Conservation (phyloP, 2,797 vertebrate species). For the Vultur gryphus region DNA sequence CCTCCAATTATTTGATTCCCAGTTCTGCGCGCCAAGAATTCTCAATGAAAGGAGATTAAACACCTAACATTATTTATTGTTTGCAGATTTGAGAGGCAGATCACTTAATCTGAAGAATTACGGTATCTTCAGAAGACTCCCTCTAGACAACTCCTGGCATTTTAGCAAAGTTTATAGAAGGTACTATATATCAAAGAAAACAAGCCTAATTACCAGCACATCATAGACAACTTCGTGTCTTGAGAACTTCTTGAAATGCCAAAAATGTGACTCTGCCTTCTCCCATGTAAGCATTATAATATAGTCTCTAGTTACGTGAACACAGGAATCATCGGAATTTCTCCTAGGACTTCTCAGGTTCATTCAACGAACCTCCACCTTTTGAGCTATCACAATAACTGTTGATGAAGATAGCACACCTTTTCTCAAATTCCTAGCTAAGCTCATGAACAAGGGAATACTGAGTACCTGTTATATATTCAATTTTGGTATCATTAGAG, state of each 20-base stretch:
- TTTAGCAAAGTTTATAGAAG: neutral
- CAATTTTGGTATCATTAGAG: neutral
- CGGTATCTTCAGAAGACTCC: neutral
- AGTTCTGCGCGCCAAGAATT: neutral
- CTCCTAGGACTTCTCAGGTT: neutral
- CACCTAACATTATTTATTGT: neutral
- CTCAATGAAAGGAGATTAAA: neutral
- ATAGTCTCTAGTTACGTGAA: neutral
- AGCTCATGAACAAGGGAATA: neutral
- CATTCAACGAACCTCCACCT: neutral
- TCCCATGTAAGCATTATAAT: neutral
- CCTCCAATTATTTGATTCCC: neutral
- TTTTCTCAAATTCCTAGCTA: neutral
- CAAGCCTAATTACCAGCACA: neutral
- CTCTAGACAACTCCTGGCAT: neutral
- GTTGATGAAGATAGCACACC: neutral
- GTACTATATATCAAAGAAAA: neutral
- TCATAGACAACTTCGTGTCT: neutral
- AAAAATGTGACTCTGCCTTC: neutral
- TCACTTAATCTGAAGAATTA: neutral
- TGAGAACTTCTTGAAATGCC: neutral
- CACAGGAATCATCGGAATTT: neutral
- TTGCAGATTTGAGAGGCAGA: neutral
- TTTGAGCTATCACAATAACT: neutral
- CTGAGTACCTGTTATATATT: fast-evolving